Evolutionary conservation across 2,888 invertebrate species (phyloP), one percentile per base, ranked within the genome.

Genomic region (Anticlea derivata): DNA sequence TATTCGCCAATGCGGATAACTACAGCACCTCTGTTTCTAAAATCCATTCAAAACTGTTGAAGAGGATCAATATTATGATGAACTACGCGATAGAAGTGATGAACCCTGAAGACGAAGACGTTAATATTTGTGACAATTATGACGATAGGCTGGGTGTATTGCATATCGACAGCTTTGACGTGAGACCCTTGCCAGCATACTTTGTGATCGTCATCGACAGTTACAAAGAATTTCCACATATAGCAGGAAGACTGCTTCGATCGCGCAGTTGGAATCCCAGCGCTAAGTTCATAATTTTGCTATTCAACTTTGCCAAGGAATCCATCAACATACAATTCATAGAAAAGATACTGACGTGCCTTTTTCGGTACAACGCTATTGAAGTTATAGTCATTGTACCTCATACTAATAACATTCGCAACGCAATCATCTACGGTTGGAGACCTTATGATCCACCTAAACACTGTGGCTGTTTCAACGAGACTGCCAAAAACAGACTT

Each of bases 191-290:
- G 24, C 83, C 85, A 1, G 70, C 78, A 40, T 88, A 86, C 58
- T 83, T 78, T 41, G 47, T 88, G 0, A 67, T 85, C 7, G 68
- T 88, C 7, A 66, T 85, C 2, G 79, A 83, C 7, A 65, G 58
- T 24, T 77, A 72, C 33, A 50, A 65, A 13, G 80, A 84, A 20
- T 86, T 87, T 34, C 72, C 69, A 5, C 58, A 63, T 8, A 50
- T 82, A 6, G 66, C 74, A 0, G 70, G 70, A 46, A 78, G 78
- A 64, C 45, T 86, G 1, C 65, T 80, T 1, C 63, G 74, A 17
- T 70, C 80, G 1, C 66, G 77, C n/a, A 79, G 68, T 52, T 89
- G 89, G 89, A 86, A 87, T 48, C 86, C 89, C 3, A 61, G 60
- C 24, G 87, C 86, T 0, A 75, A 78, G 43, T 81, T 87, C 13